These are phyloP conservation scores for Tetragnatha versicolor DNA, from an alignment of 1,140 invertebrate genomes.

Conservation along the genomic window DNA sequence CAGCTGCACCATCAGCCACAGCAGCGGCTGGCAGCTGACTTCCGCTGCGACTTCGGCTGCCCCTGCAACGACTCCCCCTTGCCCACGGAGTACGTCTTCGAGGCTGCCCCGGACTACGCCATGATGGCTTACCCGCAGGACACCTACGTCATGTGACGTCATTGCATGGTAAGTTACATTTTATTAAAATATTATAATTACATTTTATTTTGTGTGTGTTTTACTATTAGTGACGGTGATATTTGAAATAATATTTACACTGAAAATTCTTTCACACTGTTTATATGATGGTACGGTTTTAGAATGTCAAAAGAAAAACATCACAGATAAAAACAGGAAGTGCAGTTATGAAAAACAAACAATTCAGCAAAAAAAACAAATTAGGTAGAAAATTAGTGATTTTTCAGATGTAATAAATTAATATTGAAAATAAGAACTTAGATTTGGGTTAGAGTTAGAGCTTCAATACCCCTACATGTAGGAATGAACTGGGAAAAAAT, in stretches of 20 bases:
- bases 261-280: background rate
- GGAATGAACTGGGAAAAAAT: no score
- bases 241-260: background rate
- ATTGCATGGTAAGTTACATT: background rate
- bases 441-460: no score
- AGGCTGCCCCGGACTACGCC: constrained; percentile 4
- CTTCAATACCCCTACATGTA: no score
- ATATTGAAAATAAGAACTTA: no score
- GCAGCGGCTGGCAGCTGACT: background rate
- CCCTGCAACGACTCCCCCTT: constrained; percentile 21
- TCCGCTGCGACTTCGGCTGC: constrained; percentile 32
- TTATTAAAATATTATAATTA: background rate
- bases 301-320: background rate
- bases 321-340: no score
- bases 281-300: background rate
- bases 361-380: no score
- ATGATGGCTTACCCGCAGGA: constrained; percentile 8
- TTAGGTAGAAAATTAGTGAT: no score
- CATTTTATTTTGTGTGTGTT: background rate
- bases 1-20: no score
- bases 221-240: background rate
- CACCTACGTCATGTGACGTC: constrained; percentile 30
- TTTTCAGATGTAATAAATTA: no score
- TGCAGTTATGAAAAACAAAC: no score
- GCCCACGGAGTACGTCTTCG: constrained; percentile 31